phyloP scores from a whole-genome alignment of 37 sponge, comb jelly and placozoan species.

The Geodia barretti region DNA sequence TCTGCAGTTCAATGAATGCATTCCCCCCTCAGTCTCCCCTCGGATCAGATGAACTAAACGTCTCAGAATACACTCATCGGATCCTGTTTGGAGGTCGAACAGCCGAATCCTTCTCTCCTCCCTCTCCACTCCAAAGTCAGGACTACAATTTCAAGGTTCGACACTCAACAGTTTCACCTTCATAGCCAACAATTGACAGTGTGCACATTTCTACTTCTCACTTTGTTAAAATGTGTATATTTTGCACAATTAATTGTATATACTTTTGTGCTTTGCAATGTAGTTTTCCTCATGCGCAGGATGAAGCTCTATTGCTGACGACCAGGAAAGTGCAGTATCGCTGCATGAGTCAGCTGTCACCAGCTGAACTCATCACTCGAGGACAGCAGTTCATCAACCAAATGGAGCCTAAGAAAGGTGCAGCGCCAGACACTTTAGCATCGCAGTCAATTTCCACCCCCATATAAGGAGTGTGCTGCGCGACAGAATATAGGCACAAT shows the following conservation, averaged over 20 bases:
- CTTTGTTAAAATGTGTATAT: too few relatives aligned
- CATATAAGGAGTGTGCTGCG: not conserved
- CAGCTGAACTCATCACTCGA: constrained; percentile 50
- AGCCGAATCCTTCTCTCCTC: not conserved
- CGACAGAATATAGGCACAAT: not conserved
- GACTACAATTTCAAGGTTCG: not conserved
- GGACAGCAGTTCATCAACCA: constrained; percentile 34
- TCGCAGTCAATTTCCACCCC: not conserved
- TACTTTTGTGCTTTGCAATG: too few relatives aligned
- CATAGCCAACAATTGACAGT: too few relatives aligned
- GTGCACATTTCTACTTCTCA: too few relatives aligned
- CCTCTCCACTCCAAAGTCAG: not conserved
- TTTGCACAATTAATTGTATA: too few relatives aligned
- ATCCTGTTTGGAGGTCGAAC: not conserved
- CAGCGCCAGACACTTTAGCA: not conserved
- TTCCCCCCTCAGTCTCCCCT: constrained; percentile 6
- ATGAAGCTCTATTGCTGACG: constrained; percentile 51
- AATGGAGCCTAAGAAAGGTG: not conserved
- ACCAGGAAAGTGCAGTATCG: constrained; percentile 67
- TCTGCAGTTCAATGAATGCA: constrained; percentile 6
- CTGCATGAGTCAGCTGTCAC: constrained; percentile 59
- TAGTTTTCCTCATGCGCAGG: constrained; percentile 13
- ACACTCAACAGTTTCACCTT: too few relatives aligned
- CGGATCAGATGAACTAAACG: not conserved
- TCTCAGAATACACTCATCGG: not conserved